Base-by-base conservation (phyloP, 2,113 vertebrate species). In the Lagenorhynchus albirostris region DNA sequence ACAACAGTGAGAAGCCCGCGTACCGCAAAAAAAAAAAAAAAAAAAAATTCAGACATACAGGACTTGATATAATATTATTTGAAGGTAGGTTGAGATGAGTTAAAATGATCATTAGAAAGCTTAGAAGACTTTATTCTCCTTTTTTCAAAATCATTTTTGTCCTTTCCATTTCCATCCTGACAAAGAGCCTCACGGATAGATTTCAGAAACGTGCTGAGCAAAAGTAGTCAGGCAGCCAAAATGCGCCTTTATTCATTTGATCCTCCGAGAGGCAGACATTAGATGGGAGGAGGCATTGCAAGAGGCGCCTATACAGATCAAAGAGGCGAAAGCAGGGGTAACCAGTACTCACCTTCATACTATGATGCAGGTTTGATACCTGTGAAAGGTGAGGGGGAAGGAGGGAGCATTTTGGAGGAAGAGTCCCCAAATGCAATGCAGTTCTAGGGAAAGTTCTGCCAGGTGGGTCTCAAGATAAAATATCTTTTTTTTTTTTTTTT, bases 101-200 rank as follows among this genome's bases (percentile, higher is more conserved):
- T 38, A 15, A 20, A n/a, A 31, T n/a, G 33, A 70, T 60, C 26
- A 3, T 8, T 12, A 20, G 33, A 31, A 12, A 70, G 38, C 23
- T 74, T 12, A 31, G 36, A 65, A 23, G 44, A 20, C 15, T n/a
- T 29, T 47, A 21, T 12, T 44, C 4, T 36, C 55, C 4, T 41
- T 73, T 55, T 44, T 53, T 9, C 58, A 55, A 65, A 31, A 23
- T 41, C 0, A 10, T n/a, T 23, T n/a, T 29, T 3, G 29, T 44
- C 13, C 58, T 58, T 92, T 63, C 29, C 11, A 55, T 73, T 74
- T 47, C 38, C 41, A 44, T 6, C 6, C 8, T 12, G 63, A 58
- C 5, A 21, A 80, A 47, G 1, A 26, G 10, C 36, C 31, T 31
- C 53, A 1, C 0, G 0, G 13, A 17, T 21, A 7, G 53, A 58